phyloP scores from a whole-genome alignment of 2,888 invertebrate genomes.

The Tortricodes alternella region DNA sequence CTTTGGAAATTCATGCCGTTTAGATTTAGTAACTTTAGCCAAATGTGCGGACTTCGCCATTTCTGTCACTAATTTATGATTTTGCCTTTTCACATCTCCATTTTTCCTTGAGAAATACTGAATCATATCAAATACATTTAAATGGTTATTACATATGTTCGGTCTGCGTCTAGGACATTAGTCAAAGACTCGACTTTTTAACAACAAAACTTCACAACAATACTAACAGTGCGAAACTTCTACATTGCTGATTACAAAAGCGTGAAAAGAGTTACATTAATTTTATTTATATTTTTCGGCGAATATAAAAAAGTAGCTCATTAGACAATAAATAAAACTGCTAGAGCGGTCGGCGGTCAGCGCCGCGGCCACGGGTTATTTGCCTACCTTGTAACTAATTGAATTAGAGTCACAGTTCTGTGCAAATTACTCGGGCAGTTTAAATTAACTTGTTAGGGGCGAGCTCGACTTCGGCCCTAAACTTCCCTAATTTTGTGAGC shows the following conservation, averaged over 20 bases:
- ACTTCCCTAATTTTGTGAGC: constrained; percentile 80
- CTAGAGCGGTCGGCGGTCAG: not conserved
- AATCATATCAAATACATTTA: not conserved
- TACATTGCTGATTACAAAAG: constrained; percentile 15
- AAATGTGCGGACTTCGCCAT: constrained; percentile 15
- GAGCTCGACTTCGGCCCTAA: constrained; percentile 76
- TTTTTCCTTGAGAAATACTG: not conserved
- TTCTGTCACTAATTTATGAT: constrained; percentile 18
- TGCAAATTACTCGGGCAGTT: constrained; percentile 77
- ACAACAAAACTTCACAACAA: too few relatives aligned
- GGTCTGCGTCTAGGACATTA: too few relatives aligned
- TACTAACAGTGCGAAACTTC: constrained; percentile 1
- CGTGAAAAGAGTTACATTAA: constrained; percentile 18
- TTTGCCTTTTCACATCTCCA: constrained; percentile 1
- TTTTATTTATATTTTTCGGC: constrained; percentile 10
- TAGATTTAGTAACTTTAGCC: constrained; percentile 22
- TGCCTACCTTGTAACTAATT: constrained; percentile 74
- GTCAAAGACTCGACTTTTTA: too few relatives aligned
- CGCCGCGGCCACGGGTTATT: constrained; percentile 51
- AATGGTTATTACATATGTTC: too few relatives aligned
- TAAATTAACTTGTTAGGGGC: constrained; percentile 78
- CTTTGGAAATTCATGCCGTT: constrained; percentile 26
- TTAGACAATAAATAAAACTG: constrained; percentile 25
- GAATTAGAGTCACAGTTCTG: constrained; percentile 77
- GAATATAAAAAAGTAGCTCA: constrained; percentile 14